Conservation (phyloP, 1,140 invertebrate genomes). For the Drosophila lini region DNA sequence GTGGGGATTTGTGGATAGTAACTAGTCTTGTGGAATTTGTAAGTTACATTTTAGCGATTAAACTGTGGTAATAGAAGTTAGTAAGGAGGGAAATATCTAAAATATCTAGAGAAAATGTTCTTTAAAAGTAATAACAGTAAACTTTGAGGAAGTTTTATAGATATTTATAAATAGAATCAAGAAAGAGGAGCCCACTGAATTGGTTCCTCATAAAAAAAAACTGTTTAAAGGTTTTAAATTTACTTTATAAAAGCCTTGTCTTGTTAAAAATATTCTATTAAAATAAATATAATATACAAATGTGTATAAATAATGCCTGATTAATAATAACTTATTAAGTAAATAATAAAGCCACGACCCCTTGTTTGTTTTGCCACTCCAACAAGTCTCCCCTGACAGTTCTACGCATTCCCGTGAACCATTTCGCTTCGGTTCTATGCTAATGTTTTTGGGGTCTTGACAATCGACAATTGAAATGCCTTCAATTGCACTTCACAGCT, state of each 20-base stretch:
- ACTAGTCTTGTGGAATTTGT: constrained; percentile 1
- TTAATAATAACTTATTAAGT: not conserved
- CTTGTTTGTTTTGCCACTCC: constrained; percentile 12
- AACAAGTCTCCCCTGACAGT: constrained; percentile 1
- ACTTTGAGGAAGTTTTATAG: not conserved
- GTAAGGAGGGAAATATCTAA: not conserved
- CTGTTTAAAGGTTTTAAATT: not conserved
- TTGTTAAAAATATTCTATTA: not conserved
- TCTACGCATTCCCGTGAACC: constrained; percentile 25
- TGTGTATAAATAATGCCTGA: not conserved
- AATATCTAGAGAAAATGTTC: not conserved
- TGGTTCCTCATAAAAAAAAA: not conserved
- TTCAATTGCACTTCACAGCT: constrained; percentile 65
- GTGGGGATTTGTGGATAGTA: constrained; percentile 2
- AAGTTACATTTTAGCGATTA: not conserved
- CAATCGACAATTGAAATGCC: constrained; percentile 63
- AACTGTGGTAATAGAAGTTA: not conserved
- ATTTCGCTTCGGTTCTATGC: constrained; percentile 36
- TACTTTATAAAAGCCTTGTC: not conserved
- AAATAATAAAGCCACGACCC: not conserved
- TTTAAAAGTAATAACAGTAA: not conserved
- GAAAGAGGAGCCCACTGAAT: too few species aligned
- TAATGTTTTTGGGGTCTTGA: constrained; percentile 51
- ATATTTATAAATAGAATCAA: not conserved
- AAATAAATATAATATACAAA: not conserved